These are phyloP conservation scores for Gasteruption jaculator DNA, from an alignment of 2,888 invertebrate species.

Conservation along the genomic window DNA sequence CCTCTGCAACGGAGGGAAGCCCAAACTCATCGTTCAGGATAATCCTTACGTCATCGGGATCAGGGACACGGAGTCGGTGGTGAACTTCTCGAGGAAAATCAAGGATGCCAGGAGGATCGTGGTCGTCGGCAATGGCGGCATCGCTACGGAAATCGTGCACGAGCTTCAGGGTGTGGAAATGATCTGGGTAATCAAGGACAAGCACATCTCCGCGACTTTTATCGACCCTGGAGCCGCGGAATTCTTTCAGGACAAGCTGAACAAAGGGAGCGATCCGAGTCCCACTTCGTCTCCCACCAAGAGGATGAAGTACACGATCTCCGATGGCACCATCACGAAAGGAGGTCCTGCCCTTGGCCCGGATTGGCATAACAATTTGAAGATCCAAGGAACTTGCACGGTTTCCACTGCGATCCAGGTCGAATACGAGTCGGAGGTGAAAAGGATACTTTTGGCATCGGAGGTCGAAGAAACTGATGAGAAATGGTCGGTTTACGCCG, in stretches of 20 bases:
- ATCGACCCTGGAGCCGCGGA: constrained; percentile 94
- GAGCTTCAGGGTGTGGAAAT: constrained; percentile 81
- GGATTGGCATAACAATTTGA: constrained; percentile 82
- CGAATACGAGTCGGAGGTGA: constrained; percentile 53
- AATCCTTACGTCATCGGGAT: constrained; percentile 77
- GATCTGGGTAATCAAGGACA: constrained; percentile 91
- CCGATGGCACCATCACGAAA: constrained; percentile 51
- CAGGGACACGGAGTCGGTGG: constrained; percentile 90
- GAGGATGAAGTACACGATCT: constrained; percentile 67
- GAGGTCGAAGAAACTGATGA: constrained; percentile 52
- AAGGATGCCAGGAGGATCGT: constrained; percentile 67
- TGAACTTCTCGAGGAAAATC: constrained; percentile 70
- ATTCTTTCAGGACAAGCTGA: constrained; percentile 70
- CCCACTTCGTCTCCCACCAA: constrained; percentile 45
- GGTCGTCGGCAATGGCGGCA: constrained; percentile 96
- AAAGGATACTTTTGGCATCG: constrained; percentile 61
- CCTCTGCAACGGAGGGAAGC: constrained; percentile 85
- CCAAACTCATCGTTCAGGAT: constrained; percentile 67
- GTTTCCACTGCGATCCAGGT: constrained; percentile 51
- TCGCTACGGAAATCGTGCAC: constrained; percentile 93
- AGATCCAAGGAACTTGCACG: constrained; percentile 58
- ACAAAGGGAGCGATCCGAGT: constrained; percentile 15
- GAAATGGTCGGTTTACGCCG: constrained; percentile 68
- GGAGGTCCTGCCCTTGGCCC: constrained; percentile 93
- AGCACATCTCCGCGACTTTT: constrained; percentile 89